Conservation (phyloP, 1,140 invertebrate species). For the Agrilus planipennis region DNA sequence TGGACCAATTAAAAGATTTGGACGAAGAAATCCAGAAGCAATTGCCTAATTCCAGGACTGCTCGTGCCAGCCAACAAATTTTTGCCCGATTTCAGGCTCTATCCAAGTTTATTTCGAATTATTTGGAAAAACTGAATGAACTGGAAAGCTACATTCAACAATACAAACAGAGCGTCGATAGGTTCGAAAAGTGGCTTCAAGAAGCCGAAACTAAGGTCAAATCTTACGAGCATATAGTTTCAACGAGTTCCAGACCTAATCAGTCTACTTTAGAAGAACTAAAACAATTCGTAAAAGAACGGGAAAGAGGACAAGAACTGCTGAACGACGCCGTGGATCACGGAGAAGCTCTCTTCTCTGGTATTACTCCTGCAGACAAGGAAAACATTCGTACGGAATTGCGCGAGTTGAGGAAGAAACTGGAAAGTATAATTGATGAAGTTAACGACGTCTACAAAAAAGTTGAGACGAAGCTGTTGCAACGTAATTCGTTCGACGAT, state of each 20-base stretch:
- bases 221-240: slow-evolving; percentile 51
- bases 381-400: slow-evolving; percentile 74
- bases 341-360: slow-evolving; percentile 77
- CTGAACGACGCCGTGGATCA: slow-evolving; percentile 71
- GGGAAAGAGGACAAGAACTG: slow-evolving; percentile 65
- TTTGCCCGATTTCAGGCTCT: slow-evolving; percentile 64
- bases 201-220: slow-evolving; percentile 61
- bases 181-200: slow-evolving; percentile 68
- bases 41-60: slow-evolving; percentile 69
- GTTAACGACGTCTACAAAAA: slow-evolving; percentile 74
- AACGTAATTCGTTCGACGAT: slow-evolving; percentile 82
- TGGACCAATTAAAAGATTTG: slow-evolving; percentile 52
- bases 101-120: slow-evolving; percentile 53
- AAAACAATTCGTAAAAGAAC: slow-evolving; percentile 58
- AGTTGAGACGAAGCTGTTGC: slow-evolving; percentile 73
- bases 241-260: slow-evolving; percentile 51
- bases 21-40: slow-evolving; percentile 61
- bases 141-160: slow-evolving; percentile 51
- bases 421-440: slow-evolving; percentile 73
- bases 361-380: slow-evolving; percentile 74
- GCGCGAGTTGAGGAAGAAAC: slow-evolving; percentile 64
- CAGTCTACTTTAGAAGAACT: slow-evolving; percentile 59
- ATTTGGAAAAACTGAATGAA: slow-evolving; percentile 55
- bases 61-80: slow-evolving; percentile 68
- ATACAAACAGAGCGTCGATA: slow-evolving; percentile 53